Conservation (phyloP, 2,113 vertebrate species). For the human (Homo sapiens) region GRCh38 chr1:61668001-61668500, state of each 20-base stretch:
- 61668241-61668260: no score
- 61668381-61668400: not conserved
- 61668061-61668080: no score
- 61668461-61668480: not conserved
- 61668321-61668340: not conserved
- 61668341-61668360: not conserved
- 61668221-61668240: not conserved
- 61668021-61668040: no score
- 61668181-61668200: not conserved
- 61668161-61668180: not conserved
- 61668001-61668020: no score
- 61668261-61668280: not conserved
- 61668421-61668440: not conserved
- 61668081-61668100: no score
- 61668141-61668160: not conserved
- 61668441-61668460: not conserved
- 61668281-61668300: not conserved
- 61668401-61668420: not conserved
- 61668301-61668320: not conserved
- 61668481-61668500: fast-evolving
- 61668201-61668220: not conserved
- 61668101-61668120: no score
- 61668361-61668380: not conserved
- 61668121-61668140: not conserved
- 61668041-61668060: no score